Base-by-base conservation (phyloP, 1,140 invertebrate species). In the Camponotus pennsylvanicus region DNA sequence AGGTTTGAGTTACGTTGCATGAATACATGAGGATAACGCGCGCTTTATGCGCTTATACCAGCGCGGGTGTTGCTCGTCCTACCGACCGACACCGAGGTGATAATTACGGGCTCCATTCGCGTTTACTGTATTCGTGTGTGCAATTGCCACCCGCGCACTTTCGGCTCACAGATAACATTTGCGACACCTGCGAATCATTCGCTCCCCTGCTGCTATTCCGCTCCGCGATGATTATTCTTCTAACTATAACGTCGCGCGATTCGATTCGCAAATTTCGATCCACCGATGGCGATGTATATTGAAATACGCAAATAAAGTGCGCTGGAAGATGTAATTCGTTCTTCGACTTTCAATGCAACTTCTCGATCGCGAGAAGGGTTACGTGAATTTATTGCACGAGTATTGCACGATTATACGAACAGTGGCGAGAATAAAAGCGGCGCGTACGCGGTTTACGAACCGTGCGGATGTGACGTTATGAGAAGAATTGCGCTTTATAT, bases 71-170 rank as follows among this genome's bases (percentile, higher is more conserved):
- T 85, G 77, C 70, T 87, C 85, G 86, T 55, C 67, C 13, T 34
- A 71, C 21, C 73, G 52, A 85, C 55, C 87, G 86, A 92, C 89
- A 87, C 90, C 85, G 89, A 94, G 93, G 93, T 94, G 94, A 94
- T 95, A 95, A 94, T 94, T 94, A 93, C 93, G 91, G 90, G 91
- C 85, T 89, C 92, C 90, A 94, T 93, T 91, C 92, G 89, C 93
- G 93, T 92, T 93, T 92, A 92, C 80, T 92, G 91, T 80, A 80
- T 85, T 76, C 80, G 67, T 49, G 67, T 91, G 89, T 91, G 90
- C 77, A 94, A 94, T 95, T 93, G 92, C 93, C 89, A 89, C 89
- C 89, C 90, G 92, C 87, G 90, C 90, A 89, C 87, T 93, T 93
- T 93, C 89, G 90, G 75, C 78, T 76, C 73, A 70, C 67, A 88